Percentiles rank a stretch among this genome's conserved stretches.
phyloP scores from a whole-genome alignment of 2,888 invertebrate genomes.

The Hypercompe scribonia region DNA sequence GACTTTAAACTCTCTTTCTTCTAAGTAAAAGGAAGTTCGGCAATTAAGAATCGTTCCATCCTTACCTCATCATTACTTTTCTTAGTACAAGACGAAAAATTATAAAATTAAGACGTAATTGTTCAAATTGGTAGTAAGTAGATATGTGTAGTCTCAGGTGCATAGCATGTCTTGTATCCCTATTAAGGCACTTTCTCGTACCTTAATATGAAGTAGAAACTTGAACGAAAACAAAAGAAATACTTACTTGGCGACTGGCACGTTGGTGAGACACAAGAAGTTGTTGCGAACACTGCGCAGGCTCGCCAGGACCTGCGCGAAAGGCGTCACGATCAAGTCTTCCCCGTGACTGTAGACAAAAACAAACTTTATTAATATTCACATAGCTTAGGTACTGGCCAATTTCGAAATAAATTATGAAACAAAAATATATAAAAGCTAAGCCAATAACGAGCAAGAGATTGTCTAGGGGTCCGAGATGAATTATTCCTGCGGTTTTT shows the following conservation, averaged over 20 bases:
- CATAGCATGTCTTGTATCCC: slow-evolving; percentile 6
- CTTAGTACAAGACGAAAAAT: neutral
- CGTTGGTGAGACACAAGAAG: slow-evolving; percentile 98
- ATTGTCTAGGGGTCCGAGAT: slow-evolving; percentile 28
- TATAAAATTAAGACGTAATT: neutral
- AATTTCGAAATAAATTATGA: slow-evolving; percentile 35
- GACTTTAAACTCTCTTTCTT: too few relatives aligned
- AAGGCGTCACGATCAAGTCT: slow-evolving; percentile 99
- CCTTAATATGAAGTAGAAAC: slow-evolving; percentile 27
- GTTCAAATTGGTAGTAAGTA: neutral
- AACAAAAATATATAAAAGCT: slow-evolving; percentile 42
- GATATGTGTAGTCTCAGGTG: slow-evolving; percentile 13
- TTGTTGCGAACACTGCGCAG: slow-evolving; percentile 99
- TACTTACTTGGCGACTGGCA: slow-evolving; percentile 95
- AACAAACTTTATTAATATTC: slow-evolving; percentile 45
- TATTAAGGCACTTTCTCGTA: slow-evolving; percentile 17
- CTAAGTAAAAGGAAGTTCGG: too few relatives aligned
- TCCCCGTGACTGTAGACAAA: slow-evolving; percentile 94
- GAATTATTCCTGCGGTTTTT: slow-evolving; percentile 23
- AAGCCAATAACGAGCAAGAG: slow-evolving; percentile 31
- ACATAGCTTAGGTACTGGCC: slow-evolving; percentile 24
- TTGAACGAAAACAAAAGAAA: slow-evolving; percentile 43
- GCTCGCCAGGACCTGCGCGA: slow-evolving; percentile 99
- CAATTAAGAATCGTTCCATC: neutral
- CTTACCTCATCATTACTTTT: neutral